These are phyloP conservation scores for Bothrops jararaca DNA, from an alignment of 2,113 vertebrate genomes.

Conservation along the genomic window DNA sequence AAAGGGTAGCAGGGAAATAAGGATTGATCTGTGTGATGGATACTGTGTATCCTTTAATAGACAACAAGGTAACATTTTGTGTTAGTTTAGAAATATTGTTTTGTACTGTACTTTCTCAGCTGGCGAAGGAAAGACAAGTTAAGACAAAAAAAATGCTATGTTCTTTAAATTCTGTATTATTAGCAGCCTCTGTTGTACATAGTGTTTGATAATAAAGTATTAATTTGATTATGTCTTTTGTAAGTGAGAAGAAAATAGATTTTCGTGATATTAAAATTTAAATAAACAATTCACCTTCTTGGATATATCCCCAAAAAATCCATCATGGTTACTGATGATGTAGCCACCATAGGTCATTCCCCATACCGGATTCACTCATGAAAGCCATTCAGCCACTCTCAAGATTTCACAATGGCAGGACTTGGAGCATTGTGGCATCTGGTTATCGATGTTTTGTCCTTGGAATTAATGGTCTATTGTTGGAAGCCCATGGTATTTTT, in stretches of 20 bases:
- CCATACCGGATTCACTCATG: constrained; percentile 70
- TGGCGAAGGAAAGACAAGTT: constrained; percentile 85
- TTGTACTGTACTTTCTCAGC: constrained; percentile 97
- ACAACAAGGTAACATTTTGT: constrained; percentile 90
- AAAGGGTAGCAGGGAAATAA: constrained; percentile 87
- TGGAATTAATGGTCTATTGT: constrained; percentile 69
- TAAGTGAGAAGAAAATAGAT: constrained; percentile 89
- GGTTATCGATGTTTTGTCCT: constrained; percentile 75
- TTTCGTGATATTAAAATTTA: constrained; percentile 85
- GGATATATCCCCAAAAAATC: constrained; percentile 75
- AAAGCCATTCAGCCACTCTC: constrained; percentile 61
- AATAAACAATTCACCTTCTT: constrained; percentile 52
- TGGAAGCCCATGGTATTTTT: constrained; percentile 62
- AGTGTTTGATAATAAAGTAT: constrained; percentile 99
- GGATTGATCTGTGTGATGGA: constrained; percentile 93
- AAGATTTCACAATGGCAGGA: constrained; percentile 68
- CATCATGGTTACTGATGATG: constrained; percentile 68
- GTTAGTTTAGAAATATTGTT: constrained; percentile 93
- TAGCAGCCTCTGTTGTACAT: constrained; percentile 97
- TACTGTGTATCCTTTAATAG: constrained; percentile 99
- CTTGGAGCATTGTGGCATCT: constrained; percentile 65
- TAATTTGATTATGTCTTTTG: constrained; percentile 99
- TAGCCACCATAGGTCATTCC: constrained; percentile 65
- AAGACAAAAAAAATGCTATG: constrained; percentile 69
- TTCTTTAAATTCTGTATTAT: constrained; percentile 88